Percentiles rank a stretch among this genome's conserved stretches.
Conservation (phyloP, 2,888 invertebrate species). For the Mycogona germanica region DNA sequence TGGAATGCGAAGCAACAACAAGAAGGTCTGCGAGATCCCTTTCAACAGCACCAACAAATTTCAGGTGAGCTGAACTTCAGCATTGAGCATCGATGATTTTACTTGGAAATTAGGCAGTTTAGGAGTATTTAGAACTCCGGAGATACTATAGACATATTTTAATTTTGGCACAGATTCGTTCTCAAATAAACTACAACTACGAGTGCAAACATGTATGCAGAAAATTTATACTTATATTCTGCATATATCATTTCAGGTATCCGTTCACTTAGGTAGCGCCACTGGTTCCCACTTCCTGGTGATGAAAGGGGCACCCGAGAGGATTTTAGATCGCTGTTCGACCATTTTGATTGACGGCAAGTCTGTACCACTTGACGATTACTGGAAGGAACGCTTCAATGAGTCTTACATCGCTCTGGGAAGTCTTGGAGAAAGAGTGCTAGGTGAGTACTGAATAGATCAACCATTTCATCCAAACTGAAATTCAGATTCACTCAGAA, state of each 20-base stretch:
- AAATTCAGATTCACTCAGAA: no score
- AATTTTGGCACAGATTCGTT: no score
- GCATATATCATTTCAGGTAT: constrained; percentile 35
- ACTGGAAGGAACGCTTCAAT: constrained; percentile 34
- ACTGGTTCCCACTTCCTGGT: constrained; percentile 35
- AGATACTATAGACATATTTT: no score
- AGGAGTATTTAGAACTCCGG: not conserved
- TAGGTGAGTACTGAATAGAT: constrained; percentile 22
- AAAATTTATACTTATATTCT: no score
- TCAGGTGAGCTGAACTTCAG: constrained; percentile 30
- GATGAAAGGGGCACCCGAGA: constrained; percentile 42
- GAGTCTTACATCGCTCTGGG: constrained; percentile 27
- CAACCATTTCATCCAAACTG: no score
- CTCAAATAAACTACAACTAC: no score
- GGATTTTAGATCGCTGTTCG: constrained; percentile 38
- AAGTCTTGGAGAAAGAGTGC: constrained; percentile 25
- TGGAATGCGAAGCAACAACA: not conserved
- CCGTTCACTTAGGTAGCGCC: constrained; percentile 37
- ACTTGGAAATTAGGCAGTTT: not conserved
- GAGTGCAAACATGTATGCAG: no score
- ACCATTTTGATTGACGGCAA: constrained; percentile 33
- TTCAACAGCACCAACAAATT: constrained; percentile 37
- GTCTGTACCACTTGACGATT: constrained; percentile 32
- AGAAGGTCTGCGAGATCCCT: constrained; percentile 34
- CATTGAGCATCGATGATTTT: not conserved